Base-by-base conservation (phyloP, 2,888 invertebrate species). In the Cantharis nigra region DNA sequence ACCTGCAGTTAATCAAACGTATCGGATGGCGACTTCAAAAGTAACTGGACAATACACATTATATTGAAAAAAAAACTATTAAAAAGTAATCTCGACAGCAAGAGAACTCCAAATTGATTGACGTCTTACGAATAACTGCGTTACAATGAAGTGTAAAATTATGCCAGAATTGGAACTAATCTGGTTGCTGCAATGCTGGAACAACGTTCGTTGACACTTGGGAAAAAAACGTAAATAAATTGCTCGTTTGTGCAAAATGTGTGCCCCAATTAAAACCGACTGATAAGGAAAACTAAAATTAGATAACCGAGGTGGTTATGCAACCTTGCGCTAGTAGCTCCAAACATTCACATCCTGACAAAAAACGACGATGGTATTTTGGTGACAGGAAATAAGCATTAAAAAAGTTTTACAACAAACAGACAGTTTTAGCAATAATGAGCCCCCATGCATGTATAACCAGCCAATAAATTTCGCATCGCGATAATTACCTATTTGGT, bases 341-440 rank as follows among this genome's bases (percentile, higher is more conserved):
- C 23, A 67, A 67, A 67, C n/a, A 67, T 23, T 67, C 26, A 67
- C 65, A 67, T 67, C 65, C 65, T 67, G 65, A 69, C 26, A 16
- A 26, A 26, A 69, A 69, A 69, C 49, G 33, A 69, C 20, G 30
- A 18, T 70, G 18, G 33, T 7, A 49, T 49, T 33, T n/a, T 70
- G 18, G 18, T n/a, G 49, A 23, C 72, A 73, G 72, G 72, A 73
- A 73, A 69, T 20, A 73, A 73, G 67, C 23, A n/a, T 67, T 67
- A 67, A 67, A 20, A 65, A 23, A 33, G 49, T 49, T 49, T 49
- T 13, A n/a, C n/a, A 49, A 49, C n/a, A 49, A 49, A n/a, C 49
- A 49, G 33, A 13, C n/a, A 7, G 10, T 49, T 49, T 49, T n/a
- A 49, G 9, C 49, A 49, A 49, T 49, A 49, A 49, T 49, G n/a